These are phyloP conservation scores for Amiota communis DNA, from an alignment of 2,888 invertebrate species.

Conservation along the genomic window DNA sequence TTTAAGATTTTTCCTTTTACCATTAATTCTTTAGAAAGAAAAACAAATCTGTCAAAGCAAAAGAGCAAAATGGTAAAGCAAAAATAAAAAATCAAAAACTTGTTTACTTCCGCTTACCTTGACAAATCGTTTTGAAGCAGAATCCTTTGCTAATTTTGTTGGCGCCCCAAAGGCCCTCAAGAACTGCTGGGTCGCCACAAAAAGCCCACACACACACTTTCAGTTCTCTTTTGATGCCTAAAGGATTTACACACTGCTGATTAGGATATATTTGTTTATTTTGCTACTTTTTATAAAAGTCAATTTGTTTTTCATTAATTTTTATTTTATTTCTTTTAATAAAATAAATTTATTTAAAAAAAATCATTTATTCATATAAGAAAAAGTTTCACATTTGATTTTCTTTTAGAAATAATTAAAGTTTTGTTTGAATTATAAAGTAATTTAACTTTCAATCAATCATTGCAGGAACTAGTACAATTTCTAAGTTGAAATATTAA, in stretches of 20 bases:
- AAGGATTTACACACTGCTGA: neutral
- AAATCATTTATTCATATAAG: neutral
- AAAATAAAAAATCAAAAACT: neutral
- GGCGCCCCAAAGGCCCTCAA: too few species aligned
- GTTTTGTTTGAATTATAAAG: too few species aligned
- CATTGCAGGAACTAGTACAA: neutral
- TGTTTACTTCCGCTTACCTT: constrained; percentile 20
- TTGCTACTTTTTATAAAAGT: neutral
- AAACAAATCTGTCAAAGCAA: neutral
- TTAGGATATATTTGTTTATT: neutral
- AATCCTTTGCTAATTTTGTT: constrained; percentile 13
- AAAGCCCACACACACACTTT: neutral
- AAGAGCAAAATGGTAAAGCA: neutral
- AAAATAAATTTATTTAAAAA: neutral
- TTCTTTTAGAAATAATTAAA: too few species aligned
- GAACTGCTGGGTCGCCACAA: too few species aligned
- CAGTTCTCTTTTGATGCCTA: neutral
- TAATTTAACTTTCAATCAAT: neutral
- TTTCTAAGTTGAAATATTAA: too few species aligned
- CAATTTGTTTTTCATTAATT: neutral
- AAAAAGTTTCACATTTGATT: too few species aligned
- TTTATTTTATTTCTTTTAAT: constrained; percentile 5
- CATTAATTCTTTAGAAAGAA: too few species aligned
- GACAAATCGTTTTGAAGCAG: neutral
- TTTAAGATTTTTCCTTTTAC: neutral